Evolutionary conservation across 2,113 vertebrate species (phyloP), one percentile per base, ranked within the genome.

Genomic region (Lophius piscatorius): DNA sequence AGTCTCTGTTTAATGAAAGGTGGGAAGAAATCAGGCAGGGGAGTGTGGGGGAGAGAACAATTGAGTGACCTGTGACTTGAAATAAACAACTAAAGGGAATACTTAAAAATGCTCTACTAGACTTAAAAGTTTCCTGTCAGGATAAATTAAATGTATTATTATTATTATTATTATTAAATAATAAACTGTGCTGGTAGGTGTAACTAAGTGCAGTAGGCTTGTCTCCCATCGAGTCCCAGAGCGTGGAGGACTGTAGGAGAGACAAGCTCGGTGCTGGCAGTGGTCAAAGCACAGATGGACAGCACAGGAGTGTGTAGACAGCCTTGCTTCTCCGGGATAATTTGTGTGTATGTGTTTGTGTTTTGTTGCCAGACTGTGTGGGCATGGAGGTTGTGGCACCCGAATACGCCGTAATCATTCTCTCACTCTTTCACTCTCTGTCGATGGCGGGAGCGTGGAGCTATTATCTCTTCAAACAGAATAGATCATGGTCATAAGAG

Each of bases 1-100:
- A 98, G 89, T 79, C 94, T 70, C 95, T 98, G 87, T 72, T 74
- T 22, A 51, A 56, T 36, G 35, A 64, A 59, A 57, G 11, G 65
- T 45, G 22, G 10, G 31, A 40, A 55, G 17, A 49, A 45, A 52
- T 3, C 36, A 73, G 57, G 41, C 49, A 63, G 56, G n/a, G 40
- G 26, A 41, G 36, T 44, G 17, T 3, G 6, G 26, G 4, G 12
- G 8, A 13, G n/a, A 48, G 17, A 21, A 40, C 21, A 23, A 36
- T 60, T 49, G 5, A 55, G 46, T 42, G 70, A 70, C 58, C 69
- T 38, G 21, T 76, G 58, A 71, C 63, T 61, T 11, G 36, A 23
- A 46, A 59, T 62, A 69, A 80, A 83, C 61, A 79, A 76, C 65
- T 44, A 72, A 42, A 56, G 12, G 24, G 33, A 40, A 29, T 34